Evolutionary conservation across 2,888 invertebrate species (phyloP), one percentile per base, ranked within the genome.

Genomic region (Euzophera pinguis): DNA sequence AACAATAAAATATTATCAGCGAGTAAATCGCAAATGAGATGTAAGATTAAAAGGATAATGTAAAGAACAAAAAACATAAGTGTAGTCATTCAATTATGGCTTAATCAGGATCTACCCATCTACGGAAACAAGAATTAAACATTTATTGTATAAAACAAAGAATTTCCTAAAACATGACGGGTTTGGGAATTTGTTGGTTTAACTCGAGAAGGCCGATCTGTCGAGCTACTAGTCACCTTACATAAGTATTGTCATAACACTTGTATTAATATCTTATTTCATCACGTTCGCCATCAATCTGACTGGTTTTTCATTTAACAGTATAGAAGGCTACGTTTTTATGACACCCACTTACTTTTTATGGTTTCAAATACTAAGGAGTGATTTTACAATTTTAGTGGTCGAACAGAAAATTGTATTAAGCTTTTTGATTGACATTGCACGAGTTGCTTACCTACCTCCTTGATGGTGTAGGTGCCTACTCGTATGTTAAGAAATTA

Each of bases 71-170:
- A 70, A 69, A 72, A 62, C 57, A 63, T 67, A 72, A 67, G 45
- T 43, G 56, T 63, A 54, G 59, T 62, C 63, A 69, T 76, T 74
- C 65, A 75, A 70, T 69, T 71, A 57, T 65, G 3, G 14, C 48
- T 22, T 53, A 52, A 55, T 54, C 53, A 16, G 37, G 32, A 10
- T 12, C 39, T 17, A 41, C 14, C 41, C 34, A 50, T 42, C 50
- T 22, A 17, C 41, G 42, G 42, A 35, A 39, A 35, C 22, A 10
- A 17, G 42, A 48, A 32, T 34, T 37, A 45, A 47, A 42, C 41
- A 47, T 47, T 41, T 63, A 75, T 75, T 75, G 70, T 67, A 73
- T 60, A 54, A 54, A 47, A 76, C 75, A 77, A 75, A 75, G 76
- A 68, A 67, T 64, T 69, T 71, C 67, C 65, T 68, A 67, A 70